Base-by-base conservation (phyloP, 2,888 invertebrate genomes). In the Serripes groenlandicus region DNA sequence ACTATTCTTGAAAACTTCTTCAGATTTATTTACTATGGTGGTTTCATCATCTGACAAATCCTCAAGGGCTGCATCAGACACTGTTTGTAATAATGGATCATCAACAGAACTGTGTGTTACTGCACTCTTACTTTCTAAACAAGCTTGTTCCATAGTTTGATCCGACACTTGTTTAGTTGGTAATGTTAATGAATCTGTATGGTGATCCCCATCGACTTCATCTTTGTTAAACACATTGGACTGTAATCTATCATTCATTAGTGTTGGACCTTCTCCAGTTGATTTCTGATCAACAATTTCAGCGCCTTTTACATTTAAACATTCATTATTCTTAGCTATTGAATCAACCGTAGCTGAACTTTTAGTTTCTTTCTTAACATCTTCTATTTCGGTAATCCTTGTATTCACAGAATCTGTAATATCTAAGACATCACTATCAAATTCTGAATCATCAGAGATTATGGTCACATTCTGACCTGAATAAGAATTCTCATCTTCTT, bases 191-290 rank as follows among this genome's bases (percentile, higher is more conserved):
- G n/a, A n/a, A n/a, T n/a, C n/a, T n/a, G n/a, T n/a, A n/a, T n/a
- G n/a, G n/a, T n/a, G n/a, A n/a, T n/a, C n/a, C 0, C 81, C 75
- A 69, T 79, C 81, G 58, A 76, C 76, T 62, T 78, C 77, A 73
- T 78, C 83, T 26, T 71, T 66, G 9, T 66, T 69, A 28, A 28
- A 52, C 18, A 23, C 66, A 66, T 21, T 66, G 7, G 15, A 21
- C 7, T 49, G 49, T 3, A 49, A 2, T 21, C 15, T 1, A 21
- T 49, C 21, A 3, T 21, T 5, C n/a, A n/a, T n/a, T n/a, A n/a
- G n/a, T n/a, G n/a, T n/a, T n/a, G n/a, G n/a, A n/a, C n/a, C n/a
- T n/a, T n/a, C n/a, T n/a, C n/a, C n/a, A n/a, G n/a, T n/a, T n/a
- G n/a, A n/a, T 3, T 5, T 49, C 1, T 49, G 2, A 21, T 15